Percentiles rank a stretch among this genome's conserved stretches.
Conservation (phyloP, 2,797 vertebrate species). For the Huso huso region DNA sequence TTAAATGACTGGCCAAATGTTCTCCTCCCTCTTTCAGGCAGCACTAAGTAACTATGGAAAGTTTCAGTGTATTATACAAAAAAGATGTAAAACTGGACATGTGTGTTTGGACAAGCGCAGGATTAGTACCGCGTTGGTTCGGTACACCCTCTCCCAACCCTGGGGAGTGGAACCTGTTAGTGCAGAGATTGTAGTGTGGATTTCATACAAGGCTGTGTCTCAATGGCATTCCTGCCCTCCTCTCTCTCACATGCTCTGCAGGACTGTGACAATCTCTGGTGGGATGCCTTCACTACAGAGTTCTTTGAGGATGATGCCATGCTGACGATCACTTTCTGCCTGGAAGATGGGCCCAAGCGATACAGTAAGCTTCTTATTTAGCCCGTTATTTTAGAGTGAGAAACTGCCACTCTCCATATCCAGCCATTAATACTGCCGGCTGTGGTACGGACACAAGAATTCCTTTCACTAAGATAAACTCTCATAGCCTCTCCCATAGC, state of each 20-base stretch:
- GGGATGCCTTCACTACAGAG: conserved; percentile 97
- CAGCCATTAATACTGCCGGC: too few relatives aligned
- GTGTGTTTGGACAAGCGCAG: too few relatives aligned
- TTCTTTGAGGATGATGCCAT: conserved; percentile 98
- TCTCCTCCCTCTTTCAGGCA: too few relatives aligned
- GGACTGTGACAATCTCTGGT: conserved; percentile 99
- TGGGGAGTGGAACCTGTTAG: background rate
- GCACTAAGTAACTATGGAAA: too few relatives aligned
- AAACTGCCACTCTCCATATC: too few relatives aligned
- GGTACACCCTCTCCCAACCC: background rate
- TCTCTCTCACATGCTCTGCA: conserved; percentile 35
- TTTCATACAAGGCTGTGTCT: background rate
- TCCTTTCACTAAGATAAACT: background rate
- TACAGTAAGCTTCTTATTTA: conserved; percentile 74
- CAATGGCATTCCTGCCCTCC: conserved; percentile 23
- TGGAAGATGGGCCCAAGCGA: conserved; percentile 98
- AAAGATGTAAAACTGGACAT: too few relatives aligned
- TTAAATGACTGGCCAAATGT: too few relatives aligned
- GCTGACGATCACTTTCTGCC: conserved; percentile 96
- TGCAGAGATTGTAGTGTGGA: too few relatives aligned
- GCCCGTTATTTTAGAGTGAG: too few relatives aligned
- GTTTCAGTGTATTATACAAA: too few relatives aligned
- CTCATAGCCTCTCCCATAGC: background rate
- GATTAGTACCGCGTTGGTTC: too few relatives aligned
- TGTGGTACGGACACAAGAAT: background rate